phyloP scores from a whole-genome alignment of 2,797 vertebrate species.

The Staurois parvus region DNA sequence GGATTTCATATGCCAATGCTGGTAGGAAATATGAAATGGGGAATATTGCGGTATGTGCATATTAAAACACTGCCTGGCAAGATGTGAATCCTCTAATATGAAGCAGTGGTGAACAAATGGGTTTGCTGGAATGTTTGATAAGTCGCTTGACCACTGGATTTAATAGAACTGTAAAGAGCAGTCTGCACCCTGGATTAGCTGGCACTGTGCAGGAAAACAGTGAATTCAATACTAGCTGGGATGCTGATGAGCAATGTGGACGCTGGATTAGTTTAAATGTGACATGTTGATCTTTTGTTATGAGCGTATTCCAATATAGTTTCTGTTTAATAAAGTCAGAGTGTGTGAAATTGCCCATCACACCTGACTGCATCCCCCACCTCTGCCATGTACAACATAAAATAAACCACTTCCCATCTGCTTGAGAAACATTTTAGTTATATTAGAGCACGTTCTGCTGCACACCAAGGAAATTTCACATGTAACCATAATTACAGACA shows the following conservation, averaged over 20 bases:
- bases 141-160: conserved; percentile 22
- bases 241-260: conserved; percentile 51
- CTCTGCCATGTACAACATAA: conserved; percentile 56
- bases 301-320: conserved; percentile 61
- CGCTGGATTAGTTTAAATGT: conserved; percentile 54
- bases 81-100: conserved; percentile 4
- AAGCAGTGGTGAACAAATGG: conserved; percentile 18
- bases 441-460: conserved; percentile 45
- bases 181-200: conserved; percentile 34
- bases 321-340: conserved; percentile 63
- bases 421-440: conserved; percentile 55
- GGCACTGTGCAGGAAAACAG: conserved; percentile 24
- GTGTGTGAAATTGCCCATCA: conserved; percentile 63
- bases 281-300: conserved; percentile 62
- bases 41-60: neutral
- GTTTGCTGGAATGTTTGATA: neutral
- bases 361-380: conserved; percentile 56
- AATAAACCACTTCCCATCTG: conserved; percentile 56
- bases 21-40: neutral
- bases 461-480: conserved; percentile 38
- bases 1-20: neutral
- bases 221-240: conserved; percentile 40
- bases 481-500: conserved; percentile 33
- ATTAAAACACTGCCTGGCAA: neutral
- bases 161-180: conserved; percentile 14